Evolutionary conservation across 2,113 vertebrate genomes (phyloP).

Genomic region (Rallus limicola): DNA sequence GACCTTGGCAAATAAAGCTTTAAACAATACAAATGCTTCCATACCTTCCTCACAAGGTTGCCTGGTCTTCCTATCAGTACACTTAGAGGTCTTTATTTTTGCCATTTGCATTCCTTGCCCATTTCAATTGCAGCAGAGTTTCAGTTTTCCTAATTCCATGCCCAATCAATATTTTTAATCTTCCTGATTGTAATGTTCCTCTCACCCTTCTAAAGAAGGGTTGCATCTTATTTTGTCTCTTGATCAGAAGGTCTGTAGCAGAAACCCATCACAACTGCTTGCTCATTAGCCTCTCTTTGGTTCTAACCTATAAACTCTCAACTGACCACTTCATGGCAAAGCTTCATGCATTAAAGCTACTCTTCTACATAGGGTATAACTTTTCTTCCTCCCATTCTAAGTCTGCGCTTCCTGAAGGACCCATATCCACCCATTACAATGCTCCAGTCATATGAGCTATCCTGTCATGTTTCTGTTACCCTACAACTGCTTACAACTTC

Average conservation of each 20-base stretch:
- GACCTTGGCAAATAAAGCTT: background rate
- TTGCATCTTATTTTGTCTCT: background rate
- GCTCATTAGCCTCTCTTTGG: background rate
- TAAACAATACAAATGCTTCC: background rate
- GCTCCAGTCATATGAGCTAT: background rate
- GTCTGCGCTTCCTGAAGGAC: background rate
- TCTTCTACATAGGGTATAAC: background rate
- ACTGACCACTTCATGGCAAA: background rate
- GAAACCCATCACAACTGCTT: background rate
- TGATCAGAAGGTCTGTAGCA: background rate
- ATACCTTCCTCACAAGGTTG: background rate
- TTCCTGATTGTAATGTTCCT: background rate
- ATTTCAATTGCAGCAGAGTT: background rate
- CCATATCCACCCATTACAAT: background rate
- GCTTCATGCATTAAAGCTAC: background rate
- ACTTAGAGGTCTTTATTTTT: background rate
- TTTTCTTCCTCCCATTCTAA: background rate
- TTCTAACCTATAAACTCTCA: background rate
- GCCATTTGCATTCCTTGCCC: background rate
- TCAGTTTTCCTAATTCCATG: background rate
- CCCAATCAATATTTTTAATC: conserved; percentile 13
- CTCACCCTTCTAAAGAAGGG: background rate
- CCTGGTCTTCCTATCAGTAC: background rate
- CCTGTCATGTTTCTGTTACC: background rate
- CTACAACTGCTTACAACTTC: background rate